Conservation (phyloP, 92 coral and sea anemone species). For the Phenganax marumi region DNA sequence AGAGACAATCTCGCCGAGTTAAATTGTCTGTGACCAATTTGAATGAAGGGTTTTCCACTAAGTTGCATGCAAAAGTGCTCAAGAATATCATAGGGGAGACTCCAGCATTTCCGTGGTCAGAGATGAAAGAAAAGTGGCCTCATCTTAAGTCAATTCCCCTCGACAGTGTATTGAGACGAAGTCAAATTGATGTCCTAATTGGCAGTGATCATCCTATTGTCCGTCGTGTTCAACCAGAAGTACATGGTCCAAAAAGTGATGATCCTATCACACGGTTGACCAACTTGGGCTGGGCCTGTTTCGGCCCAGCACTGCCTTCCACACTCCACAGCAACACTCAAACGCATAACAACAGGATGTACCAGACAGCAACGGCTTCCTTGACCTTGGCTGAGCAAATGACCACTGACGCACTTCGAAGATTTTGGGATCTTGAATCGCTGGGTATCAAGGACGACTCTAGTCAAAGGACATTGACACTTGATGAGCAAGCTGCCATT, state of each 20-base stretch:
- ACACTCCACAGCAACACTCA: conserved; percentile 32
- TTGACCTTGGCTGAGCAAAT: neutral
- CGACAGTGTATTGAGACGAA: conserved; percentile 47
- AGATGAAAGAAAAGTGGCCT: conserved; percentile 59
- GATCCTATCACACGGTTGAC: conserved; percentile 61
- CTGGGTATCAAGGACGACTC: conserved; percentile 46
- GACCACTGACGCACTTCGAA: conserved; percentile 45
- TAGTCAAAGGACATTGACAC: conserved; percentile 15
- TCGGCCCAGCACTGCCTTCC: conserved; percentile 58
- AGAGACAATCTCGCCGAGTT: conserved; percentile 48
- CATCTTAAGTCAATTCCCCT: conserved; percentile 50
- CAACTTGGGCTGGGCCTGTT: conserved; percentile 59
- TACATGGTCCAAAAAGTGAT: conserved; percentile 37
- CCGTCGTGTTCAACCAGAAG: conserved; percentile 53
- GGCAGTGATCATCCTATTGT: conserved; percentile 65
- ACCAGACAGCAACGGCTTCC: conserved; percentile 25
- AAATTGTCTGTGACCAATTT: conserved; percentile 35
- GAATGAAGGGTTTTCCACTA: conserved; percentile 30
- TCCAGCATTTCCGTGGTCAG: conserved; percentile 52
- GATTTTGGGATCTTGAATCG: conserved; percentile 54
- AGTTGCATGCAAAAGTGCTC: conserved; percentile 48
- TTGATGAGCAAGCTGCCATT: conserved; percentile 17
- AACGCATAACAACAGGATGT: conserved; percentile 55
- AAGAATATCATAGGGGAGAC: conserved; percentile 59
- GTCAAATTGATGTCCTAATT: conserved; percentile 54